Evolutionary conservation across 2,797 vertebrate species (phyloP).

Genomic region (Myotis vivesi): DNA sequence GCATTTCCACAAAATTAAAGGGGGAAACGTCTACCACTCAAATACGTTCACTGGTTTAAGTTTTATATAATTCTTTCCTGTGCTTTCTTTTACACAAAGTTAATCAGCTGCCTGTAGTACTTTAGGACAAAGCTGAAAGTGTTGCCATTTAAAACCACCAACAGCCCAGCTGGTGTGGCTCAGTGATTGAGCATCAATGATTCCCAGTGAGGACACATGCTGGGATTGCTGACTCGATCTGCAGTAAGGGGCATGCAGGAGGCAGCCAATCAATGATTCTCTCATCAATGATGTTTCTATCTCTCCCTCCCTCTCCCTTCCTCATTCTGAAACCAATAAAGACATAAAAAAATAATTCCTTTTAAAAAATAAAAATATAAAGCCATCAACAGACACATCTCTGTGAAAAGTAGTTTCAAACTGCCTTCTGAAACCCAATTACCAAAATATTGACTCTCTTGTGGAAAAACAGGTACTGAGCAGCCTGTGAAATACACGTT

Average conservation of each 20-base stretch:
- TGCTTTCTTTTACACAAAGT: not conserved
- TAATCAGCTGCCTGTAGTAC: not conserved
- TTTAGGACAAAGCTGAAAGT: not conserved
- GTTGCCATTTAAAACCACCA: slow-evolving; percentile 3
- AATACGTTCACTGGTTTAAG: not conserved
- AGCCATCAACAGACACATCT: not conserved
- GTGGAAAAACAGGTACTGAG: not conserved
- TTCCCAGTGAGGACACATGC: too few species aligned
- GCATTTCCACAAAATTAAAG: slow-evolving; percentile 2
- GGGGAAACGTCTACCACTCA: not conserved
- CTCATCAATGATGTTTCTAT: too few species aligned
- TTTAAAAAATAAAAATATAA: too few species aligned
- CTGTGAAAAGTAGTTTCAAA: slow-evolving; percentile 19
- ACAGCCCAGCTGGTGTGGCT: too few species aligned
- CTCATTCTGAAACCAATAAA: too few species aligned
- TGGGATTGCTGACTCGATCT: too few species aligned
- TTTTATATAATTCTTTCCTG: not conserved
- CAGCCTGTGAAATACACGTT: not conserved
- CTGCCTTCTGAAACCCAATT: not conserved
- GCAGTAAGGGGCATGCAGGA: too few species aligned
- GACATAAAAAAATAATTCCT: too few species aligned
- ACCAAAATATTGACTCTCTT: slow-evolving; percentile 25
- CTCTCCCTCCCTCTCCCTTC: too few species aligned
- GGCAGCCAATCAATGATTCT: too few species aligned
- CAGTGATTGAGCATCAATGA: too few species aligned